Conservation (phyloP, 2,888 invertebrate genomes). For the Melanotus villosus region DNA sequence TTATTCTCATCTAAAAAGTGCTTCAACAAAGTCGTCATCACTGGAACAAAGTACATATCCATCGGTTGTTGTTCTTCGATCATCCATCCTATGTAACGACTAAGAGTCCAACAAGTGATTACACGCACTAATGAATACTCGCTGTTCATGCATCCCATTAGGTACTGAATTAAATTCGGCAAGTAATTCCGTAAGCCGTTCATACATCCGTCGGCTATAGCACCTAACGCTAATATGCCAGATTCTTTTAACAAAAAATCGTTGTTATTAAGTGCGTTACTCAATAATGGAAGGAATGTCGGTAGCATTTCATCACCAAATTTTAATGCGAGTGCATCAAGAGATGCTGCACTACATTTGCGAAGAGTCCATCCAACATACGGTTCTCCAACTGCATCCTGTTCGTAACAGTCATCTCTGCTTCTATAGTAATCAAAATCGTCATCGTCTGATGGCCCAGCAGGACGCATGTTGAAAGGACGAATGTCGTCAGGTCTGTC, state of each 20-base stretch:
- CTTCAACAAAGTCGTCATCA: constrained; percentile 79
- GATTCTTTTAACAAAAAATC: constrained; percentile 98
- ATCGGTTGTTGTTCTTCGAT: constrained; percentile 73
- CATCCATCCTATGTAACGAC: constrained; percentile 82
- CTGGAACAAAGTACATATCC: constrained; percentile 75
- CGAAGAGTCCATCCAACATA: constrained; percentile 89
- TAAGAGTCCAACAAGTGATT: constrained; percentile 85
- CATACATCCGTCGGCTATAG: constrained; percentile 72
- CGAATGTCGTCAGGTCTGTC: constrained; percentile 97
- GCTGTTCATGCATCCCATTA: constrained; percentile 77
- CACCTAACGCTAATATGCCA: constrained; percentile 89
- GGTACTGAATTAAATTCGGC: constrained; percentile 78
- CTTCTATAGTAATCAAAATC: constrained; percentile 72
- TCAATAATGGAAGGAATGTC: constrained; percentile 93
- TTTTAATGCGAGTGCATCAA: constrained; percentile 96
- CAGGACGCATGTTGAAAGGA: constrained; percentile 91
- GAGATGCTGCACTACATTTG: constrained; percentile 98
- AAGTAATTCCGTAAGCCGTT: constrained; percentile 79
- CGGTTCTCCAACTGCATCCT: constrained; percentile 68
- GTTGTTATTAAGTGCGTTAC: constrained; percentile 93
- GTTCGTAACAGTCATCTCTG: constrained; percentile 85
- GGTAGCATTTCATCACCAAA: constrained; percentile 95
- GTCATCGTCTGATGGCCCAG: constrained; percentile 72
- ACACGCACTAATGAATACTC: constrained; percentile 80
- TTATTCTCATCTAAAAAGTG: constrained; percentile 82